These are phyloP conservation scores for Melinaea menophilus DNA, from an alignment of 2,888 invertebrate genomes.

Conservation along the genomic window DNA sequence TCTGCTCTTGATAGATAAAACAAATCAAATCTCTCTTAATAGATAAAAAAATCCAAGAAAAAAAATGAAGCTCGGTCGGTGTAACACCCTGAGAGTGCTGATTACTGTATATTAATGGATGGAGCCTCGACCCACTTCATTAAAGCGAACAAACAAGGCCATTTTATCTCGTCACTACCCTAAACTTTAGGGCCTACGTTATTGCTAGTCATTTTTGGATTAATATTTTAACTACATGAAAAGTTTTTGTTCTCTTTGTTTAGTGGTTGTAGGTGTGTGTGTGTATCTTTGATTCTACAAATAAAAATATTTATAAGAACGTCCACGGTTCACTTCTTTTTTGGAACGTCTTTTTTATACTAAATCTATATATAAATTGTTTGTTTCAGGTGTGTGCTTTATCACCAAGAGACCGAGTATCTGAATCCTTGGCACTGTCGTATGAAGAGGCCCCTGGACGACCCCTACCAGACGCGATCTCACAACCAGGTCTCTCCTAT, in stretches of 20 bases:
- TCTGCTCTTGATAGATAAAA: constrained; percentile 12
- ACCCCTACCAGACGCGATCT: constrained; percentile 72
- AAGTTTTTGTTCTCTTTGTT: background rate
- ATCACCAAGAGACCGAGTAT: constrained; percentile 80
- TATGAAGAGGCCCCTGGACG: constrained; percentile 75
- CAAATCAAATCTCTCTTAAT: constrained; percentile 17
- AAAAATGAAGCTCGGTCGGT: constrained; percentile 16
- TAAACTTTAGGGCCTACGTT: constrained; percentile 19
- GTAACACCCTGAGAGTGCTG: constrained; percentile 26
- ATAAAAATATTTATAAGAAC: too few relatives aligned
- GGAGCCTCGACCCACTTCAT: constrained; percentile 66
- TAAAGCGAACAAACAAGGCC: constrained; percentile 67
- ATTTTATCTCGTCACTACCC: constrained; percentile 52
- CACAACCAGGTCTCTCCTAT: constrained; percentile 86
- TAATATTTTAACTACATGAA: background rate
- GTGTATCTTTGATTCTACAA: background rate
- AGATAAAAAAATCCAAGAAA: constrained; percentile 22
- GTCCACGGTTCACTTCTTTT: too few relatives aligned
- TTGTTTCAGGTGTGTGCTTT: constrained; percentile 83
- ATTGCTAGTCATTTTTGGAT: constrained; percentile 16
- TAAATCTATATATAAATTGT: constrained; percentile 11
- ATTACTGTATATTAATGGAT: constrained; percentile 61
- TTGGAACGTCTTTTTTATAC: too few relatives aligned
- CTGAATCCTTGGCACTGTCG: constrained; percentile 71
- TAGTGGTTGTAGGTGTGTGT: constrained; percentile 11